Evolutionary conservation across 2,888 invertebrate species (phyloP).

Genomic region (Pachliopta kotzebuea): DNA sequence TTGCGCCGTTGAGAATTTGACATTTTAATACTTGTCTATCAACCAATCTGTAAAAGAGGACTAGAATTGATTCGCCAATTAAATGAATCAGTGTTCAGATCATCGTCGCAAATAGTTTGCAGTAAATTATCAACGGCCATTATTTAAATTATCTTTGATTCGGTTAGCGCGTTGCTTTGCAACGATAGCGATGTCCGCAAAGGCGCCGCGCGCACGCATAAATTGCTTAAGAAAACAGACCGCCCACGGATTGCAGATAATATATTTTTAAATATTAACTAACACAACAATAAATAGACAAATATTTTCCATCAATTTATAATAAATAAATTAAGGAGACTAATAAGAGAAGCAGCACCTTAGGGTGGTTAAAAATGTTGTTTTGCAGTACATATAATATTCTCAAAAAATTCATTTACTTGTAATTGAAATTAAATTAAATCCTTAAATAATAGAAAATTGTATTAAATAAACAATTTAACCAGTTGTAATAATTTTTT

Average conservation of each 20-base stretch:
- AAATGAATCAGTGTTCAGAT: conserved; percentile 56
- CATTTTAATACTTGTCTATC: conserved; percentile 27
- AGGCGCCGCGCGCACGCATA: conserved; percentile 65
- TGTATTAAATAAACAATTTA: too few species aligned
- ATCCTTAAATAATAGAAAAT: too few species aligned
- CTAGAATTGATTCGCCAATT: conserved; percentile 53
- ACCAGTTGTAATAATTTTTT: too few species aligned
- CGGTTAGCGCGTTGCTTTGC: conserved; percentile 53
- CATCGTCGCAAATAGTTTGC: conserved; percentile 63
- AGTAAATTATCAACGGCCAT: conserved; percentile 57
- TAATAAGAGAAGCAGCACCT: too few species aligned
- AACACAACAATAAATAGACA: neutral
- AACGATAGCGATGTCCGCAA: conserved; percentile 44
- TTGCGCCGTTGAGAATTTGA: neutral
- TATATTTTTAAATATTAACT: neutral
- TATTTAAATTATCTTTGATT: conserved; percentile 66
- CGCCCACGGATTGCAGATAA: conserved; percentile 52
- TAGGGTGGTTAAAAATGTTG: too few species aligned
- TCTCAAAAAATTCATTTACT: too few species aligned
- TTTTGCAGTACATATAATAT: too few species aligned
- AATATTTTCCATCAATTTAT: too few species aligned
- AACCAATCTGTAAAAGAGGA: conserved; percentile 33
- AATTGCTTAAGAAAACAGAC: conserved; percentile 68
- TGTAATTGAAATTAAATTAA: too few species aligned
- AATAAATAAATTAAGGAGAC: too few species aligned